Percentiles rank a stretch among this genome's conserved stretches.
These are phyloP conservation scores for Aphaenogaster floridana DNA, from an alignment of 1,140 invertebrate genomes.

Conservation along the genomic window DNA sequence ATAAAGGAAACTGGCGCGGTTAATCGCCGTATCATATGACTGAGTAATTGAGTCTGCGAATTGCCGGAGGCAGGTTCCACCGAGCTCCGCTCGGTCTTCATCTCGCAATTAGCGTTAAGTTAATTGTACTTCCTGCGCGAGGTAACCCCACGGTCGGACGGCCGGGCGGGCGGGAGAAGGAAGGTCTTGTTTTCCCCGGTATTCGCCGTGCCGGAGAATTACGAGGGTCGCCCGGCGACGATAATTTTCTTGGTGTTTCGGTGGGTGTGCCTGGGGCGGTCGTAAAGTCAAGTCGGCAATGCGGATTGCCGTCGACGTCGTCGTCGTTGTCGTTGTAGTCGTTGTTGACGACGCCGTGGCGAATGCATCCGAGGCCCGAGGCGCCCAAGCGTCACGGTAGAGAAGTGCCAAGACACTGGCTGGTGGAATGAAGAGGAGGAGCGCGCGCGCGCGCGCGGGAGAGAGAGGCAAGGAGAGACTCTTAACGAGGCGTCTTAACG, in stretches of 20 bases:
- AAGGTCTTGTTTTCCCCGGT: constrained; percentile 74
- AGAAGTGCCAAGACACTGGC: constrained; percentile 57
- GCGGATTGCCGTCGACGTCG: constrained; percentile 66
- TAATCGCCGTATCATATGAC: constrained; percentile 64
- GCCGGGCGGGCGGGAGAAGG: constrained; percentile 13
- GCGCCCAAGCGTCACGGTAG: constrained; percentile 18
- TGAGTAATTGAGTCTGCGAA: constrained; percentile 65
- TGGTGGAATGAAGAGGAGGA: constrained; percentile 19
- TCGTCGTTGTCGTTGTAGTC: constrained; percentile 27
- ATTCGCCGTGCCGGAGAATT: constrained; percentile 73
- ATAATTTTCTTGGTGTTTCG: constrained; percentile 75
- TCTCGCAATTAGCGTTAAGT: constrained; percentile 71
- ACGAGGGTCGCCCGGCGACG: constrained; percentile 72
- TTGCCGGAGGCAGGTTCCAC: constrained; percentile 61
- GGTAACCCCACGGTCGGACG: constrained; percentile 39
- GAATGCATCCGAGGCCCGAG: constrained; percentile 48
- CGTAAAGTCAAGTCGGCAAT: constrained; percentile 74
- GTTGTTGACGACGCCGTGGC: constrained; percentile 39
- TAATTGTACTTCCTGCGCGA: constrained; percentile 70
- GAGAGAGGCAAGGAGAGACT: constrained; percentile 6
- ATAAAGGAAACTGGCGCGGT: constrained; percentile 62
- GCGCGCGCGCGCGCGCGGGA: neutral
- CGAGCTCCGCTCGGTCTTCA: constrained; percentile 59
- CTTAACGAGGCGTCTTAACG: constrained; percentile 68
- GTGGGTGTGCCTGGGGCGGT: constrained; percentile 48